Conservation (phyloP, 2,888 invertebrate species). For the Campoplex nolae region DNA sequence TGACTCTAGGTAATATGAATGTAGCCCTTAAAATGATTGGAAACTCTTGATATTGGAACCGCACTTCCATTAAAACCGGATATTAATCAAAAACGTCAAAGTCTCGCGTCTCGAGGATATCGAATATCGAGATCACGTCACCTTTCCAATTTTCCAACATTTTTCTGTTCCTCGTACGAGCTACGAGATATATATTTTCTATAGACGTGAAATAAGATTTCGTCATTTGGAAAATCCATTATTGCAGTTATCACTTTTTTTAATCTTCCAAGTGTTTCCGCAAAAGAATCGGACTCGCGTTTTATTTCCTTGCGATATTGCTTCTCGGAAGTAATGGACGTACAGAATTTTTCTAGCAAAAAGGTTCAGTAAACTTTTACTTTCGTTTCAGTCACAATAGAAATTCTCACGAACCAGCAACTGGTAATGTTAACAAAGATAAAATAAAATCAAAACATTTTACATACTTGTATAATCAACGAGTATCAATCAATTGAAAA, state of each 20-base stretch:
- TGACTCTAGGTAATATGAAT: constrained; percentile 27
- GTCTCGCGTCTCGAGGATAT: constrained; percentile 72
- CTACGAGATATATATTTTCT: constrained; percentile 22
- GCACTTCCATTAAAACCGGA: constrained; percentile 64
- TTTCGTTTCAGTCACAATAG: background rate
- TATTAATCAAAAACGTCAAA: constrained; percentile 68
- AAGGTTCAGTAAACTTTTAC: background rate
- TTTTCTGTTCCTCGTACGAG: constrained; percentile 27
- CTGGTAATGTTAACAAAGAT: background rate
- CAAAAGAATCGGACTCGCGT: constrained; percentile 3
- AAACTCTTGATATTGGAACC: constrained; percentile 71
- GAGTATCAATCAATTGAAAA: background rate
- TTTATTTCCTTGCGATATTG: constrained; percentile 51
- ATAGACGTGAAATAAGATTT: background rate
- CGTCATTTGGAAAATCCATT: constrained; percentile 14
- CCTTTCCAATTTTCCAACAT: constrained; percentile 66
- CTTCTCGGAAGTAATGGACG: constrained; percentile 21
- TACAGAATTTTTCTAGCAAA: constrained; percentile 1
- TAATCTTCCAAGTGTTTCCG: constrained; percentile 17
- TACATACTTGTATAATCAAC: background rate
- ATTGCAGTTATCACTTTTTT: constrained; percentile 20
- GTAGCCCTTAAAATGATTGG: constrained; percentile 73
- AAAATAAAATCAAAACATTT: no score
- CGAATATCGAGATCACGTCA: constrained; percentile 67
- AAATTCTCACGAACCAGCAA: background rate